Conservation (phyloP, 2,888 invertebrate genomes). For the Belgica antarctica region DNA sequence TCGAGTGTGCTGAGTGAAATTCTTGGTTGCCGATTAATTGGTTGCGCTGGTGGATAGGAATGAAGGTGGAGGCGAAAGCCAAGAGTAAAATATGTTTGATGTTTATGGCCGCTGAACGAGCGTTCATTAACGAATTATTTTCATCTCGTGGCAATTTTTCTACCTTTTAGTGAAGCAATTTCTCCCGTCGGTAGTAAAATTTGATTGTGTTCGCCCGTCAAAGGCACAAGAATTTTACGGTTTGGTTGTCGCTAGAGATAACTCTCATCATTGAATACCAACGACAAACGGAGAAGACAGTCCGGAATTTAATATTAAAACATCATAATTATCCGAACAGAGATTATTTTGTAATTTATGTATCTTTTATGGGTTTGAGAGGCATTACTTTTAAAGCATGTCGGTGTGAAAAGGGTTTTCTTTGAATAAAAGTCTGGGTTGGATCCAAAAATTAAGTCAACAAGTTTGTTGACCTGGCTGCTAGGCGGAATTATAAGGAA, state of each 20-base stretch:
- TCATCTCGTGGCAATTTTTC: too few species aligned
- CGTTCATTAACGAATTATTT: constrained; percentile 1
- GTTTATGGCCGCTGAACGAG: constrained; percentile 5
- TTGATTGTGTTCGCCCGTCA: neutral
- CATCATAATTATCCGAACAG: constrained; percentile 28
- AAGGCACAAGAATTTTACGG: neutral
- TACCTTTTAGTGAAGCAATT: neutral
- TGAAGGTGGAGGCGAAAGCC: too few species aligned
- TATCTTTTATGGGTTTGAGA: neutral
- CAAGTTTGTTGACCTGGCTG: too few species aligned
- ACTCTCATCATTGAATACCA: neutral
- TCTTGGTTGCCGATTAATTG: constrained; percentile 19
- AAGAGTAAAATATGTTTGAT: constrained; percentile 25
- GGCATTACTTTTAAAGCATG: neutral
- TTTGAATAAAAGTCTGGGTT: too few species aligned
- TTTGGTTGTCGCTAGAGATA: too few species aligned
- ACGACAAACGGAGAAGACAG: neutral
- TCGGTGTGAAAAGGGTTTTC: neutral
- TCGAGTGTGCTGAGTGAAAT: constrained; percentile 13
- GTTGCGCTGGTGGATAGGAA: too few species aligned
- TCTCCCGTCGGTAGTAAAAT: neutral
- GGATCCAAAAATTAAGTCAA: too few species aligned
- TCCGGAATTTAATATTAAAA: constrained; percentile 30
- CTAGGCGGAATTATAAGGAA: too few species aligned
- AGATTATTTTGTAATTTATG: constrained; percentile 33